Evolutionary conservation across 2,113 vertebrate species (phyloP).

Genomic region (Centropus unirufus): DNA sequence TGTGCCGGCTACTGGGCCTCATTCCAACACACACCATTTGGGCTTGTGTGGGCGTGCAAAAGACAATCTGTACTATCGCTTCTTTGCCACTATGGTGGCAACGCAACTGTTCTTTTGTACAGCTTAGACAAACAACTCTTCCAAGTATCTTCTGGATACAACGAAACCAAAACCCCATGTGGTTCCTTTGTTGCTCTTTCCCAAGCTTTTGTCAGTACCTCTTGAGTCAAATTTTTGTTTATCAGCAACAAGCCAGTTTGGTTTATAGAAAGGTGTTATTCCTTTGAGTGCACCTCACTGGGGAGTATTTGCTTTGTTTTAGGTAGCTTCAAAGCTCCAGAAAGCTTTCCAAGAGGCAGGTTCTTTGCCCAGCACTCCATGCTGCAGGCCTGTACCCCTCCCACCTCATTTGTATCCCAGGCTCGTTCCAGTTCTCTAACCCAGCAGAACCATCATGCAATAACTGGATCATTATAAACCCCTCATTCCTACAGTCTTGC

Average conservation of each 20-base stretch:
- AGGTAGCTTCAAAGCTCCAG: background rate
- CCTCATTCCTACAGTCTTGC: background rate
- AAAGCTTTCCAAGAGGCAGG: background rate
- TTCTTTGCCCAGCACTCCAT: background rate
- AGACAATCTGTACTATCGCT: background rate
- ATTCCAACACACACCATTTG: background rate
- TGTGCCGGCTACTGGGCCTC: background rate
- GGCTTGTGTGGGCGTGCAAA: too few relatives aligned
- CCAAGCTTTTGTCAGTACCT: background rate
- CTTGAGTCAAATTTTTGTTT: background rate
- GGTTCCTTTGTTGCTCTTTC: background rate
- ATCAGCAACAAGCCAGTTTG: background rate
- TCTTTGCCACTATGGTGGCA: background rate
- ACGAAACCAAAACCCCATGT: background rate
- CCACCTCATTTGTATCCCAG: background rate
- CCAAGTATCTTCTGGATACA: background rate
- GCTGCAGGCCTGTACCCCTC: background rate
- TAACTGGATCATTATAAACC: background rate
- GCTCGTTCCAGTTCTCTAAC: background rate
- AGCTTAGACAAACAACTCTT: background rate
- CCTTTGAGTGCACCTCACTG: background rate
- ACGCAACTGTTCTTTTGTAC: background rate
- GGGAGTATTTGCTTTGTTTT: background rate
- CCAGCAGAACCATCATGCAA: background rate
- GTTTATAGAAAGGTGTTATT: background rate